phyloP scores from a whole-genome alignment of 2,113 vertebrate species.

The Zapus hudsonius region DNA sequence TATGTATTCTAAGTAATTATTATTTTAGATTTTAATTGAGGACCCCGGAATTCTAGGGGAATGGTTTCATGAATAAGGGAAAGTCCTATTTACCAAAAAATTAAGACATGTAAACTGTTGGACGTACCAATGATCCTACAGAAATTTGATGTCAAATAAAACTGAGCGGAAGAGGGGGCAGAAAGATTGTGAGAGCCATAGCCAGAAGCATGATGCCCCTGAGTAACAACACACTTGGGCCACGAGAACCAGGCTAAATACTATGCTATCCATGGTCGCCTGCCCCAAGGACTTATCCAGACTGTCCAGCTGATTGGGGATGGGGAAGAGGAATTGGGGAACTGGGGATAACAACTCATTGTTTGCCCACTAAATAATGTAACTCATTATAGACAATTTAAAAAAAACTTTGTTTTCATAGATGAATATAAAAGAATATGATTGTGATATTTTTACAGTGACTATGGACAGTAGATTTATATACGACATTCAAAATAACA shows the following conservation, averaged over 20 bases:
- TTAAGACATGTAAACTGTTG: background rate
- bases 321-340: too few species aligned
- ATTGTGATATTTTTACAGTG: background rate
- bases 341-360: too few species aligned
- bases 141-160: background rate
- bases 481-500: background rate
- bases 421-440: slow-evolving; percentile 5
- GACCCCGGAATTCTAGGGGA: background rate
- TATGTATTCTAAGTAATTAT: background rate
- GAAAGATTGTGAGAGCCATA: too few species aligned
- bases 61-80: background rate
- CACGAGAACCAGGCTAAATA: too few species aligned
- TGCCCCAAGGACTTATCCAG: too few species aligned
- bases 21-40: slow-evolving; percentile 29
- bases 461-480: background rate
- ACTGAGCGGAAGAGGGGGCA: too few species aligned
- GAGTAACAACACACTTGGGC: too few species aligned
- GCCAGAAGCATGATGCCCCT: too few species aligned
- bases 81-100: background rate
- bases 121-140: background rate
- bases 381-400: too few species aligned
- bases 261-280: too few species aligned
- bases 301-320: too few species aligned
- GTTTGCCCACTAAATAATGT: too few species aligned
- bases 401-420: background rate